Conservation (phyloP, 2,888 invertebrate species). For the Allygus modestus region DNA sequence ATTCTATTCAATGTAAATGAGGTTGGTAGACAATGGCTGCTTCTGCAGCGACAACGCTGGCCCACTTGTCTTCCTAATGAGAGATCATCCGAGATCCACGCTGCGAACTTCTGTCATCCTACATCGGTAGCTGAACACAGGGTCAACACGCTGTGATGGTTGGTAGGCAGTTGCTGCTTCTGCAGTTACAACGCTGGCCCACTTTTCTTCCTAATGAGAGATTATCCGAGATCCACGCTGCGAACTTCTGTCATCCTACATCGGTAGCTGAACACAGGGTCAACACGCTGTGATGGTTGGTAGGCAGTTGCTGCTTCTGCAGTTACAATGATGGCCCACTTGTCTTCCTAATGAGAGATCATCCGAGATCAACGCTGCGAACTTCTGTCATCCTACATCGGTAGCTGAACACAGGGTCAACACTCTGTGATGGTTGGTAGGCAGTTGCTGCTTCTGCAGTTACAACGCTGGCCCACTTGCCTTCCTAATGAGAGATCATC, state of each 20-base stretch:
- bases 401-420: constrained; percentile 35
- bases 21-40: constrained; percentile 59
- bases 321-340: constrained; percentile 45
- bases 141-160: not conserved
- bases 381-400: not conserved
- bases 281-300: not conserved
- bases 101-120: not conserved
- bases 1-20: constrained; percentile 64
- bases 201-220: constrained; percentile 44
- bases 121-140: constrained; percentile 37
- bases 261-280: constrained; percentile 41
- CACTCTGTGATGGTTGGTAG: constrained; percentile 47
- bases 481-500: constrained; percentile 42
- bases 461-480: constrained; percentile 46
- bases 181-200: constrained; percentile 36
- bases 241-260: not conserved
- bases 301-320: constrained; percentile 60
- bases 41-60: constrained; percentile 60
- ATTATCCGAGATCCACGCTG: constrained; percentile 23
- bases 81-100: constrained; percentile 33
- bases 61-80: constrained; percentile 54
- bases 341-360: constrained; percentile 50
- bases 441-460: constrained; percentile 61
- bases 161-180: constrained; percentile 44
- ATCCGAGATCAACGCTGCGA: not conserved